Conservation (phyloP, 1,140 invertebrate genomes). For the Spodoptera frugiperda region DNA sequence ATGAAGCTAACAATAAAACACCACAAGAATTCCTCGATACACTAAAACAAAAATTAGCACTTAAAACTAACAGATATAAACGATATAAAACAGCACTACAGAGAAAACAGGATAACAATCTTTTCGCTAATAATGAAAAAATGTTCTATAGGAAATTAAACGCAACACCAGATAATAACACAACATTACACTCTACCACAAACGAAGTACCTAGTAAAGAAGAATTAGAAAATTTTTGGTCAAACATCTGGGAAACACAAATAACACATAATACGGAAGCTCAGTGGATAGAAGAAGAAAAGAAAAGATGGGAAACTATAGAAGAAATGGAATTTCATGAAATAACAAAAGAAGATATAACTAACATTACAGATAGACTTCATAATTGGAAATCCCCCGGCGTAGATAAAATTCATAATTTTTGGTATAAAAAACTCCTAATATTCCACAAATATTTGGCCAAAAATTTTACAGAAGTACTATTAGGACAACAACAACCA, state of each 20-base stretch:
- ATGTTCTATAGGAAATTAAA: slow-evolving; percentile 42
- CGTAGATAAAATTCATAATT: not conserved
- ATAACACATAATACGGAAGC: too few species aligned
- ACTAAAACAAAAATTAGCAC: not conserved
- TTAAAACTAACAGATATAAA: slow-evolving; percentile 45
- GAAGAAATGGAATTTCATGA: not conserved
- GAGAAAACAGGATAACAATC: slow-evolving; percentile 49
- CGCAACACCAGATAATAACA: not conserved
- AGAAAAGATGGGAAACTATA: too few species aligned
- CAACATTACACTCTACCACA: not conserved
- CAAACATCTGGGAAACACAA: not conserved
- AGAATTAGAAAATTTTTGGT: not conserved
- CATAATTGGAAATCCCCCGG: not conserved
- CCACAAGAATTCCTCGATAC: not conserved
- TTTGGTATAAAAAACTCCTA: not conserved
- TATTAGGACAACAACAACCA: not conserved
- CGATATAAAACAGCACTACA: slow-evolving; percentile 53
- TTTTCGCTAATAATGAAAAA: slow-evolving; percentile 56
- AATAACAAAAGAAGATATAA: not conserved
- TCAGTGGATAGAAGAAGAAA: too few species aligned
- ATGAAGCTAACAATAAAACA: not conserved
- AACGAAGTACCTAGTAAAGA: not conserved
- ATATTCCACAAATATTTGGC: not conserved
- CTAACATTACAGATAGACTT: not conserved
- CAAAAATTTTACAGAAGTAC: not conserved